These are phyloP conservation scores for Apteryx owenii DNA, from an alignment of 2,113 vertebrate genomes.

Conservation along the genomic window DNA sequence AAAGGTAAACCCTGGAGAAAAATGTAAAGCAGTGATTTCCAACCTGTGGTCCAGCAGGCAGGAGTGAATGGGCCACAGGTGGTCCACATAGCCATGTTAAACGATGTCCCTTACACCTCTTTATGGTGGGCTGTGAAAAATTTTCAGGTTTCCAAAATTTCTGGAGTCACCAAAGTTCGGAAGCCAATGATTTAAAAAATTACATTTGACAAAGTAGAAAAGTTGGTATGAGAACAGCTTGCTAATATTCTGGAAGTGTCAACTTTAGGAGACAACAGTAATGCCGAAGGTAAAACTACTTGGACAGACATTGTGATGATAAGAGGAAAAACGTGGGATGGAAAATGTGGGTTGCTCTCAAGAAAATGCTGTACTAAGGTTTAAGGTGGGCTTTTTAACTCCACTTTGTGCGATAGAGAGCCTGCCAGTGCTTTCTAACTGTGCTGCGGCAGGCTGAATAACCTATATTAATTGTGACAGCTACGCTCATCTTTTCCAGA, in stretches of 20 bases:
- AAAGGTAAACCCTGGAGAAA: not conserved
- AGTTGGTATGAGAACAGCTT: not conserved
- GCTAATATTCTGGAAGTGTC: not conserved
- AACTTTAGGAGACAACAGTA: not conserved
- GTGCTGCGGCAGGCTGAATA: not conserved
- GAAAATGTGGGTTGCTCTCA: not conserved
- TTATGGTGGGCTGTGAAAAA: not conserved
- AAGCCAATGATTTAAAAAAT: not conserved
- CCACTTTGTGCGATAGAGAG: not conserved
- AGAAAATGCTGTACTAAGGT: not conserved
- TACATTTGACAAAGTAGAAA: not conserved
- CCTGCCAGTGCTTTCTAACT: not conserved
- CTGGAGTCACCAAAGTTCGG: rapidly evolving
- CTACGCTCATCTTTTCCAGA: not conserved
- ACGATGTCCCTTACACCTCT: not conserved
- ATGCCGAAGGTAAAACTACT: not conserved
- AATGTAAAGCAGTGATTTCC: not conserved
- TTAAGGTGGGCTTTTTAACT: not conserved
- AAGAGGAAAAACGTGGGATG: not conserved
- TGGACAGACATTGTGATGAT: not conserved
- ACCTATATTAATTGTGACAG: not conserved
- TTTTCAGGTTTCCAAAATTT: not conserved
- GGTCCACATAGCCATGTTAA: not conserved
- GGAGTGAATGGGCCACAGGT: not conserved
- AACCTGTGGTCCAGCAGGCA: not conserved